These are phyloP conservation scores for Mythimna pallens DNA, from an alignment of 2,888 invertebrate species.

Conservation along the genomic window DNA sequence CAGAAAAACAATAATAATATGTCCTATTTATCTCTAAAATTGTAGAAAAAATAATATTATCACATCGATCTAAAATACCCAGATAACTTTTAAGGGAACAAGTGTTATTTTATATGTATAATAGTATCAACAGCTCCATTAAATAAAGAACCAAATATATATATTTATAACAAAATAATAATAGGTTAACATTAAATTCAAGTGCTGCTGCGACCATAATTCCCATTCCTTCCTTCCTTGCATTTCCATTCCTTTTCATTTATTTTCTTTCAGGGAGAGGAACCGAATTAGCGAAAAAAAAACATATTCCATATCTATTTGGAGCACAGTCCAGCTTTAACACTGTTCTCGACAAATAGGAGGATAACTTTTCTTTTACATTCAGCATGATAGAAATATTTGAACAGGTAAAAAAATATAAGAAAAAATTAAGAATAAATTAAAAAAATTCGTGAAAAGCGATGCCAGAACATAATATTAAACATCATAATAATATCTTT, in stretches of 20 bases:
- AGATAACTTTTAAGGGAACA: not conserved
- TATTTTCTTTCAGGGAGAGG: not conserved
- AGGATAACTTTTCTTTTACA: not conserved
- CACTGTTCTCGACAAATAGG: slow-evolving; percentile 13
- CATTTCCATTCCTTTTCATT: too few relatives aligned
- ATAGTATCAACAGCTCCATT: slow-evolving; percentile 8
- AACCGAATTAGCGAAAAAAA: not conserved
- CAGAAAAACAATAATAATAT: not conserved
- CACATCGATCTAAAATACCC: not conserved
- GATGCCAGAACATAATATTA: not conserved
- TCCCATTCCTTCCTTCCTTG: too few relatives aligned
- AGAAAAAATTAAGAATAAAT: not conserved
- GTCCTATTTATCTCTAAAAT: slow-evolving; percentile 6
- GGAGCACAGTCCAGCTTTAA: too few relatives aligned
- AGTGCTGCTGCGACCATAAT: slow-evolving; percentile 30
- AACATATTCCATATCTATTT: not conserved
- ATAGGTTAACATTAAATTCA: slow-evolving; percentile 8
- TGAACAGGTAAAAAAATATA: not conserved
- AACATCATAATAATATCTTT: too few relatives aligned
- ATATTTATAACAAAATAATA: slow-evolving; percentile 24
- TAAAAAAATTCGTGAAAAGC: not conserved
- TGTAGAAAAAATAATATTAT: not conserved
- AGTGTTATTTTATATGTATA: not conserved
- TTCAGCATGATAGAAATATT: not conserved
- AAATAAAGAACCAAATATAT: slow-evolving; percentile 15